phyloP scores from a whole-genome alignment of 2,113 vertebrate species.

The Vulpes vulpes region DNA sequence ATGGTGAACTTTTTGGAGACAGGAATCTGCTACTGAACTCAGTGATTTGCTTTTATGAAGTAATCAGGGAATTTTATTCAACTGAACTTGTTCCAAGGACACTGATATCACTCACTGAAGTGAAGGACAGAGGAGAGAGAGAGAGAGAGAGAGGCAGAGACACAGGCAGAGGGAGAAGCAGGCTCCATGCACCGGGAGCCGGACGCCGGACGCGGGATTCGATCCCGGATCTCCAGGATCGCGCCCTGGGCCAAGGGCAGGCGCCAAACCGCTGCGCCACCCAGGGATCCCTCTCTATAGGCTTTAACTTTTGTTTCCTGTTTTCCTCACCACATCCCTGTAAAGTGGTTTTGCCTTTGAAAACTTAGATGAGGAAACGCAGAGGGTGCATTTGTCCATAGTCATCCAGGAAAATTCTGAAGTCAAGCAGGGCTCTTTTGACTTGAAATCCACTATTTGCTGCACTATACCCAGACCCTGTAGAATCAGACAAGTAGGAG shows the following conservation, averaged over 20 bases:
- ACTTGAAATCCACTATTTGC: neutral
- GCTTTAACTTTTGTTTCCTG: neutral
- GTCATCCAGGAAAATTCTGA: neutral
- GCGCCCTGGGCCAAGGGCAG: no score
- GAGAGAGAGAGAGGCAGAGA: no score
- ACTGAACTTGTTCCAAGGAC: constrained; percentile 62
- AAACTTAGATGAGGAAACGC: constrained; percentile 39
- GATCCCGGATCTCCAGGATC: no score
- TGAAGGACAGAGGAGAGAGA: neutral
- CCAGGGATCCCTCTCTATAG: no score
- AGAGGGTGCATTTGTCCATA: neutral
- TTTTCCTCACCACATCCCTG: neutral
- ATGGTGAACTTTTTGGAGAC: constrained; percentile 51
- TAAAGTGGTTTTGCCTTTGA: constrained; percentile 4
- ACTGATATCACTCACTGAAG: constrained; percentile 33
- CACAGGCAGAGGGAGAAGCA: no score
- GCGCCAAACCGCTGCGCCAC: no score
- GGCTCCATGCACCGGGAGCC: no score
- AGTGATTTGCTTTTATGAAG: constrained; percentile 56
- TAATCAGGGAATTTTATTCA: constrained; percentile 64
- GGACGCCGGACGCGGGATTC: no score
- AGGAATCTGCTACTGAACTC: constrained; percentile 22
- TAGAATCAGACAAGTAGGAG: neutral
- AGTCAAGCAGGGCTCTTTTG: neutral
- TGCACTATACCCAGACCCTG: neutral